phyloP scores from a whole-genome alignment of 2,888 invertebrate species.

The Athripsodes cinereus region DNA sequence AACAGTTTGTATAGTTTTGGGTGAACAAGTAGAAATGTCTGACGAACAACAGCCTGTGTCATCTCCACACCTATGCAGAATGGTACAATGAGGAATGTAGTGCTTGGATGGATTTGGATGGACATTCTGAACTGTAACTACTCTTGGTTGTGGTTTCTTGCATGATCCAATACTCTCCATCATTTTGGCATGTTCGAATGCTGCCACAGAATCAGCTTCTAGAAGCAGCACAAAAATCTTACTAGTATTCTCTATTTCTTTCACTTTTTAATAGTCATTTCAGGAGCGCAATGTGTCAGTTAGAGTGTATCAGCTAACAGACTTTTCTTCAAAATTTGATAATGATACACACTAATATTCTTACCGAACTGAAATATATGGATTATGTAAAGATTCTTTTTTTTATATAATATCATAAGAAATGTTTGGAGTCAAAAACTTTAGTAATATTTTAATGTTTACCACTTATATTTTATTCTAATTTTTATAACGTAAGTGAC shows the following conservation, averaged over 20 bases:
- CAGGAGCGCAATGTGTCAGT: too few relatives aligned
- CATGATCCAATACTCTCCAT: constrained; percentile 50
- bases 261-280: too few relatives aligned
- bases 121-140: constrained; percentile 55
- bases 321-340: not conserved
- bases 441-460: too few relatives aligned
- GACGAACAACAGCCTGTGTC: constrained; percentile 82
- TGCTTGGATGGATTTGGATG: constrained; percentile 46
- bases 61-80: constrained; percentile 79
- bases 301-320: not conserved
- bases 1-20: constrained; percentile 64
- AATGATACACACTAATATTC: constrained; percentile 26
- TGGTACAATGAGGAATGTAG: constrained; percentile 80
- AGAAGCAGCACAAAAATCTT: constrained; percentile 3
- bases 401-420: too few relatives aligned
- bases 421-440: too few relatives aligned
- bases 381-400: too few relatives aligned
- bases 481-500: too few relatives aligned
- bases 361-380: too few relatives aligned
- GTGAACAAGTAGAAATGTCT: constrained; percentile 68
- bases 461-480: too few relatives aligned
- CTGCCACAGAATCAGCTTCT: constrained; percentile 28
- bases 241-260: not conserved
- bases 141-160: constrained; percentile 52
- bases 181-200: constrained; percentile 35